Conservation (phyloP, 1,140 invertebrate species). For the Palaemon carinicauda region DNA sequence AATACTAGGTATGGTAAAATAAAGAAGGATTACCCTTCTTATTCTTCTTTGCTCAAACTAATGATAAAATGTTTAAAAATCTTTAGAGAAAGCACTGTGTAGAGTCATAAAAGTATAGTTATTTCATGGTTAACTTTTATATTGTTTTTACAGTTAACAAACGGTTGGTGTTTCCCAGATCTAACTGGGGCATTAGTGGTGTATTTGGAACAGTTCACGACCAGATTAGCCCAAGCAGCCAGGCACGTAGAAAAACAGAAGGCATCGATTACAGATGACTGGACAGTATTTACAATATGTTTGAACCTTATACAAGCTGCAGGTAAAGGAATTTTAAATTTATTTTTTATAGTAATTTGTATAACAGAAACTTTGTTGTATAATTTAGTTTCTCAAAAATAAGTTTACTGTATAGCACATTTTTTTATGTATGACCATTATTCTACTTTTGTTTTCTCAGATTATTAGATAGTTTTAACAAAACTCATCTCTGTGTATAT, state of each 20-base stretch:
- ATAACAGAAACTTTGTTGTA: background rate
- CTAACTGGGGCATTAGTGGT: conserved; percentile 1
- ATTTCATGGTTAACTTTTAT: too few species aligned
- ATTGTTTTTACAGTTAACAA: conserved; percentile 17
- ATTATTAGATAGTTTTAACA: too few species aligned
- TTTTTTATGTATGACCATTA: too few species aligned
- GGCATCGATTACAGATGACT: conserved; percentile 72
- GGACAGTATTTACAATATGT: conserved; percentile 76
- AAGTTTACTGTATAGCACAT: too few species aligned
- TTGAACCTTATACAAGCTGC: conserved; percentile 76
- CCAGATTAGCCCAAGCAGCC: conserved; percentile 14
- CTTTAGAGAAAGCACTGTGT: background rate
- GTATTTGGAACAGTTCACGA: conserved; percentile 37
- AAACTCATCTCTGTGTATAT: too few species aligned
- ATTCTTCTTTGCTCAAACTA: background rate
- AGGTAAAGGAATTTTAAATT: conserved; percentile 64
- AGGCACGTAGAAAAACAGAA: conserved; percentile 60
- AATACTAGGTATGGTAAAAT: too few species aligned
- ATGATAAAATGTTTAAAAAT: background rate
- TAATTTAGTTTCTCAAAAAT: background rate
- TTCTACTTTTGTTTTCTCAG: too few species aligned
- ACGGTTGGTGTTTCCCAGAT: conserved; percentile 30
- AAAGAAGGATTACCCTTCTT: too few species aligned
- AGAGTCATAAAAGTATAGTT: background rate
- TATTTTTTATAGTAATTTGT: background rate